Evolutionary conservation across 2,797 vertebrate species (phyloP).

Genomic region (Hapalemur alaotrensis): DNA sequence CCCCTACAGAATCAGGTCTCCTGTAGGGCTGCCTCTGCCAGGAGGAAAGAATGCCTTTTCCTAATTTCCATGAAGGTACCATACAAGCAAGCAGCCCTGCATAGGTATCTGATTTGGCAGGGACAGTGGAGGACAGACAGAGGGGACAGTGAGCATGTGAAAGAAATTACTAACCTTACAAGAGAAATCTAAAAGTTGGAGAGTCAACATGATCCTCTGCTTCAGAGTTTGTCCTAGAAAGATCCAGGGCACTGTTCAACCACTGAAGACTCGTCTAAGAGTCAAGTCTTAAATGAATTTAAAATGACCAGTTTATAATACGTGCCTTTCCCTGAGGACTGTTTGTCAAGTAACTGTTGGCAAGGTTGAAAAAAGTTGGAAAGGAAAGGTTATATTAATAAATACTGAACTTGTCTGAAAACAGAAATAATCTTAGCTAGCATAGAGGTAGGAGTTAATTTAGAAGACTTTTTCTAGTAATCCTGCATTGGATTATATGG

Average conservation of each 20-base stretch:
- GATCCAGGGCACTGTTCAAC: not conserved
- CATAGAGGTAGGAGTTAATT: not conserved
- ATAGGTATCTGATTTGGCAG: not conserved
- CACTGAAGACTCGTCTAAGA: not conserved
- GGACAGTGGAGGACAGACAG: too few species aligned
- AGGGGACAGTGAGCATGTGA: not conserved
- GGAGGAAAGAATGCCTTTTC: not conserved
- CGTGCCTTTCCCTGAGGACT: not conserved
- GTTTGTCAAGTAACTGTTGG: not conserved
- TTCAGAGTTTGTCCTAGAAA: not conserved
- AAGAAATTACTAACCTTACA: not conserved
- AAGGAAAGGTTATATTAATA: not conserved
- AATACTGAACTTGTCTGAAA: not conserved
- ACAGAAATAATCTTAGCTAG: not conserved
- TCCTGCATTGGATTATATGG: not conserved
- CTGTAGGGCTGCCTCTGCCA: not conserved
- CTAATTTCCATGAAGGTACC: not conserved
- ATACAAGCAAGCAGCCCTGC: not conserved
- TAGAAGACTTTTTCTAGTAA: not conserved
- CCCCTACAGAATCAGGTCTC: not conserved
- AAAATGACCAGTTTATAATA: not conserved
- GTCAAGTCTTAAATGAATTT: conserved; percentile 14
- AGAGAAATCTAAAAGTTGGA: not conserved
- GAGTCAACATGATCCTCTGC: not conserved
- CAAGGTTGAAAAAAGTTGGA: not conserved